phyloP scores from a whole-genome alignment of 2,113 vertebrate species.

The Daubentonia madagascariensis region DNA sequence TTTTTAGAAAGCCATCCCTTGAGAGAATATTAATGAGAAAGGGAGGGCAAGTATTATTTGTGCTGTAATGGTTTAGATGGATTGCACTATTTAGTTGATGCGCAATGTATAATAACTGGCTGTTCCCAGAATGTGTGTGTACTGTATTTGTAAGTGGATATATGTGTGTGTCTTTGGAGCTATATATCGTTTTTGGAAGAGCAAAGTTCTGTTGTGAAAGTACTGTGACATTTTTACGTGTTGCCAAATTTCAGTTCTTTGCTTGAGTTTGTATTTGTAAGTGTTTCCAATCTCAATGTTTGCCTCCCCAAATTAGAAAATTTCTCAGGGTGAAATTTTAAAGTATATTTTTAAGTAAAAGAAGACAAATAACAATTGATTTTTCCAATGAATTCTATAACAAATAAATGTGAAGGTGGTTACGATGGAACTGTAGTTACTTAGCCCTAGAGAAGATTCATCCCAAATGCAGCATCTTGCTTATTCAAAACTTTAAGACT shows the following conservation, averaged over 20 bases:
- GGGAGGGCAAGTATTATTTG: constrained; percentile 77
- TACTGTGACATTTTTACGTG: constrained; percentile 58
- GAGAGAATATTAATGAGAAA: constrained; percentile 75
- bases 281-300: constrained; percentile 27
- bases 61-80: constrained; percentile 72
- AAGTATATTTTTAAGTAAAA: constrained; percentile 36
- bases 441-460: background rate
- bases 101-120: constrained; percentile 65
- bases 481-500: background rate
- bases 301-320: background rate
- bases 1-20: constrained; percentile 76
- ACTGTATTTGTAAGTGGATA: constrained; percentile 55
- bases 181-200: constrained; percentile 55
- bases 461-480: background rate
- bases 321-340: background rate
- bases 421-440: background rate
- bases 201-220: constrained; percentile 63
- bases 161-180: constrained; percentile 48
- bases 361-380: background rate
- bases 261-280: constrained; percentile 60
- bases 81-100: constrained; percentile 62
- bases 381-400: background rate
- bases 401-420: background rate
- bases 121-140: constrained; percentile 58
- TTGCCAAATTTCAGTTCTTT: constrained; percentile 10